Base-by-base conservation (phyloP, 2,797 vertebrate species). In the Carduelis carduelis region DNA sequence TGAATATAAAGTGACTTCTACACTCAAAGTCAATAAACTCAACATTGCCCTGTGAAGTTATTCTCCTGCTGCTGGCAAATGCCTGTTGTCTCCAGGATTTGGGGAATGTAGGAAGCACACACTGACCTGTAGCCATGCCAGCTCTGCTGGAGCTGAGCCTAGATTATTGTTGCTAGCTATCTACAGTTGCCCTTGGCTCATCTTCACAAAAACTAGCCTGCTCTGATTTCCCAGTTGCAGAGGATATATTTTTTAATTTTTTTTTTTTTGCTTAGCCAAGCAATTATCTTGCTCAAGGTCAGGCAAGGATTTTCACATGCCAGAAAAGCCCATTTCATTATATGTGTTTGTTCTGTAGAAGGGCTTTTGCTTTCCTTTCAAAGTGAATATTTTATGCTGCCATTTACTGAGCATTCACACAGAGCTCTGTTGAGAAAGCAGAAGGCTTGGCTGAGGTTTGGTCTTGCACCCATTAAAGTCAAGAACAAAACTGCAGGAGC, bases 211-310 rank as follows among this genome's bases (percentile, higher is more conserved):
- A 88, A 17, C n/a, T 55, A 65, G 50, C 52, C 74, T 64, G 20
- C 34, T 59, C 83, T 88, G 65, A 86, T 83, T 95, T 78, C 59
- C n/a, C 37, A 60, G 46, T 41, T 90, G 76, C 79, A 65, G 15
- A 72, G 69, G 34, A 86, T 27, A 79, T 49, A 82, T 63, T 44
- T 81, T 79, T 92, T 86, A 65, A 49, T 81, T 47, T 53, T 72
- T 37, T 37, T 37, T 37, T 96, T 91, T 91, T 94, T 93, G 74
- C 87, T 82, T 94, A 90, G 44, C 44, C 55, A 59, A 74, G 90
- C 76, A 52, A 34, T 87, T 78, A 35, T 55, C 50, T 79, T 69
- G 70, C 44, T 69, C 55, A 86, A 91, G 87, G 91, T 86, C 79
- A 76, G 46, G 44, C 55, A 83, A 89, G 60, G 79, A 93, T 89